Conservation (phyloP, 2,113 vertebrate genomes). For the Polypterus bichir region DNA sequence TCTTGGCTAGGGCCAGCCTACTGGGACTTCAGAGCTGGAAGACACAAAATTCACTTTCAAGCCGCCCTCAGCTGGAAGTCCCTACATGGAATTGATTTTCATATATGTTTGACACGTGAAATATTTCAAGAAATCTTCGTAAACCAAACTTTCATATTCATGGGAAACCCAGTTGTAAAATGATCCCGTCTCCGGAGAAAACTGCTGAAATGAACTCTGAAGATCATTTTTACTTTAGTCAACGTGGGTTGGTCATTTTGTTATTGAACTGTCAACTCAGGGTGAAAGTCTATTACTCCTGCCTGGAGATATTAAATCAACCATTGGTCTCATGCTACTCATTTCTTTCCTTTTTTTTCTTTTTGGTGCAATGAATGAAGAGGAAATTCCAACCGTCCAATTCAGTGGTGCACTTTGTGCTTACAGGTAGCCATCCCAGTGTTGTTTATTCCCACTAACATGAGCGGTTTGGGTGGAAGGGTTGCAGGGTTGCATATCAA, state of each 20-base stretch:
- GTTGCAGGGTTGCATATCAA: too few relatives aligned
- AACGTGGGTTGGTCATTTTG: background rate
- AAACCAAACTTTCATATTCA: conserved; percentile 21
- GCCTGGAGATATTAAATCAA: background rate
- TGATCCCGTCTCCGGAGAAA: background rate
- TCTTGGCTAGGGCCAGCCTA: conserved; percentile 21
- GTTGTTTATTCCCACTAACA: too few relatives aligned
- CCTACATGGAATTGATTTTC: conserved; percentile 18
- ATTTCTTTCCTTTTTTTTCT: too few relatives aligned
- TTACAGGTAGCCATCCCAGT: too few relatives aligned
- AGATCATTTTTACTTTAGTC: background rate
- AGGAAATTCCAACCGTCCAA: too few relatives aligned
- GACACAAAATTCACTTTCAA: conserved; percentile 29
- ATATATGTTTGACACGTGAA: conserved; percentile 20
- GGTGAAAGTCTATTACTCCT: background rate
- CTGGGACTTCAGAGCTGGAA: conserved; percentile 19
- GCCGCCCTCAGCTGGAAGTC: conserved; percentile 18
- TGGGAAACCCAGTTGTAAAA: conserved; percentile 12
- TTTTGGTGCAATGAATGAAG: too few relatives aligned
- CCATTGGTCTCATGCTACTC: too few relatives aligned
- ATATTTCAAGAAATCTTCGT: conserved; percentile 14
- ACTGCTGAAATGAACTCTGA: conserved; percentile 1
- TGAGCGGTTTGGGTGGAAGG: too few relatives aligned
- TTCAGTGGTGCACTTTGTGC: too few relatives aligned
- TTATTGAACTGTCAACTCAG: conserved; percentile 5